Percentiles rank a stretch among this genome's conserved stretches.
Evolutionary conservation across 2,797 vertebrate genomes (phyloP).

Genomic region (Peromyscus attwateri): DNA sequence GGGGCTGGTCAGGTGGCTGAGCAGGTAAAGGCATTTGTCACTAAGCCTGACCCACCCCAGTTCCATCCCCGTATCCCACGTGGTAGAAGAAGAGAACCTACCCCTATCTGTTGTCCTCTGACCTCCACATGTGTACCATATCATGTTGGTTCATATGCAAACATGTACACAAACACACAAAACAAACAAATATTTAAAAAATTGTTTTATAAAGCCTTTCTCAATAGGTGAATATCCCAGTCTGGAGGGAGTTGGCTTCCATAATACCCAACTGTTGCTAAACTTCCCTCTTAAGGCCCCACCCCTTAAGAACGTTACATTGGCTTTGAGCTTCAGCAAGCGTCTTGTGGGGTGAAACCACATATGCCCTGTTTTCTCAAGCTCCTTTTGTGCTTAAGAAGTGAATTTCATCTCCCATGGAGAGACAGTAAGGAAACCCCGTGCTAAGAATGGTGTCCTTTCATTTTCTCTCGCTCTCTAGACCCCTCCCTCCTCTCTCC

Average conservation of each 20-base stretch:
- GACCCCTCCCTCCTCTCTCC: fast-evolving
- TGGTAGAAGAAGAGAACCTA: neutral
- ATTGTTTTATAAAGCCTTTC: neutral
- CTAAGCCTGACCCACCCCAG: neutral
- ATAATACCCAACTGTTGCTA: neutral
- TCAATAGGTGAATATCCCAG: neutral
- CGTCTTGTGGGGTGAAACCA: neutral
- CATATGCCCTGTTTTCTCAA: neutral
- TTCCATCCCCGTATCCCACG: neutral
- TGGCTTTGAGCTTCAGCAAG: neutral
- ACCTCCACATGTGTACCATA: too few relatives aligned
- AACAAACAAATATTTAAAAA: neutral
- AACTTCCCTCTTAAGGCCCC: neutral
- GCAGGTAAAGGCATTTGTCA: neutral
- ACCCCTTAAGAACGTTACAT: neutral
- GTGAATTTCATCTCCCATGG: neutral
- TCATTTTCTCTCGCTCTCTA: neutral
- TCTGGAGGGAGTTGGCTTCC: neutral
- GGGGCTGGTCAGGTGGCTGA: neutral
- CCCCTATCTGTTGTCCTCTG: neutral
- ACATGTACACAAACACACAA: neutral
- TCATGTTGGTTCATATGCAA: neutral
- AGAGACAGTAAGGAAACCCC: too few relatives aligned
- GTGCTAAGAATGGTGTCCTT: neutral
- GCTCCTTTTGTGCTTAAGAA: neutral